Conservation (phyloP, 2,888 invertebrate genomes). For the Anticlea derivata region DNA sequence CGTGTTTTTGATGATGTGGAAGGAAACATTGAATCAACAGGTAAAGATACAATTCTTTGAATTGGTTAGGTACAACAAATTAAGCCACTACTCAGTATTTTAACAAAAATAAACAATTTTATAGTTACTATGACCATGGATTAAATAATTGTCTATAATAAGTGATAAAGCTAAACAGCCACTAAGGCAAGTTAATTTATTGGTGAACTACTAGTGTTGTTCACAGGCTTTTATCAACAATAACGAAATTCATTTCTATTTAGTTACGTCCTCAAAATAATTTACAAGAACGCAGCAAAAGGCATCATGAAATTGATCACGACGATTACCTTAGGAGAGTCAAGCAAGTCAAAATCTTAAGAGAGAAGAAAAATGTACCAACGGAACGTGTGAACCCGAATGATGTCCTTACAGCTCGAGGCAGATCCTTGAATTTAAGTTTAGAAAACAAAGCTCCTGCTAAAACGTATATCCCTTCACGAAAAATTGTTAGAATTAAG, state of each 20-base stretch:
- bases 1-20: slow-evolving; percentile 15
- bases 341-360: neutral
- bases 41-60: slow-evolving; percentile 2
- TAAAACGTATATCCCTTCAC: neutral
- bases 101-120: too few species aligned
- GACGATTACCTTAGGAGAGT: too few species aligned
- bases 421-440: neutral
- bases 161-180: too few species aligned
- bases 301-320: slow-evolving; percentile 10
- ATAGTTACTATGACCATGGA: too few species aligned
- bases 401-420: neutral
- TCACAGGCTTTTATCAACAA: too few species aligned
- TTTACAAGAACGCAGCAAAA: neutral
- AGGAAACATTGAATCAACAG: slow-evolving; percentile 12
- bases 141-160: too few species aligned
- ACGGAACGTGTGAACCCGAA: neutral
- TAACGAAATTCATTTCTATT: neutral
- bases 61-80: too few species aligned
- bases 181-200: too few species aligned
- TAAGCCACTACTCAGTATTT: too few species aligned
- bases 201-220: neutral
- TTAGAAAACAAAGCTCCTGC: neutral
- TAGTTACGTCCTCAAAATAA: neutral
- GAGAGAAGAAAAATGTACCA: neutral
- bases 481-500: neutral